Conservation (phyloP, 2,113 vertebrate species). For the Callaeas wilsoni region DNA sequence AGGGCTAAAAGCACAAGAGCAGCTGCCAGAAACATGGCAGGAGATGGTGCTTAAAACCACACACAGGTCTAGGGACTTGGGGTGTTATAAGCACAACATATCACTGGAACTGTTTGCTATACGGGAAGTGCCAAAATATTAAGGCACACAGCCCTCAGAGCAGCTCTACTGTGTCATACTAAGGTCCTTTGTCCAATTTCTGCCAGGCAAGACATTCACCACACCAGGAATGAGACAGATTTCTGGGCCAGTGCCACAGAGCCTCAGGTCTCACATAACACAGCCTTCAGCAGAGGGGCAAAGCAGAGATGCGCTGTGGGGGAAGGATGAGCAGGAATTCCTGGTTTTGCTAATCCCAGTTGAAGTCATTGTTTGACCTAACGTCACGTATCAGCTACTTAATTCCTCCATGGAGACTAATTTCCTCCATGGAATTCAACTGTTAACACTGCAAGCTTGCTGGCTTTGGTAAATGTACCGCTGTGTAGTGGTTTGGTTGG, state of each 20-base stretch:
- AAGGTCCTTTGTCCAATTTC: neutral
- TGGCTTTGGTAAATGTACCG: neutral
- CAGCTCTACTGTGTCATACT: fast-evolving
- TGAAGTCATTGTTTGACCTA: neutral
- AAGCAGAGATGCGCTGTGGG: neutral
- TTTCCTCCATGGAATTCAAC: neutral
- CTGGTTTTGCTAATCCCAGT: neutral
- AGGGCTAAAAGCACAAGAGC: neutral
- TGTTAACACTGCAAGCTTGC: neutral
- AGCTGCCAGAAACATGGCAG: neutral
- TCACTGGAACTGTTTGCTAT: fast-evolving
- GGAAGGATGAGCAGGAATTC: neutral
- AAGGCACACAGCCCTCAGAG: neutral
- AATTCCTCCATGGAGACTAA: neutral
- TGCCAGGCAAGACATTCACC: fast-evolving
- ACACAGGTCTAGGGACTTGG: fast-evolving
- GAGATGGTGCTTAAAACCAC: neutral
- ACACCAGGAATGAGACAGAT: fast-evolving
- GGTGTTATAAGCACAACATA: neutral
- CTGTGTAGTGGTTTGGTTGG: neutral
- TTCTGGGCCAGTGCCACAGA: neutral
- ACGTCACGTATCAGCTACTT: neutral
- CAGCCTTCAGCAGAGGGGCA: neutral
- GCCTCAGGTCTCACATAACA: neutral
- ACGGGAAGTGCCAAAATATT: neutral